A percentile compares a stretch with the other conserved stretches of the same genome.
These are phyloP conservation scores for Echinarachnius parma DNA, from an alignment of 53 echinoderm and acorn worm genomes.

Conservation along the genomic window DNA sequence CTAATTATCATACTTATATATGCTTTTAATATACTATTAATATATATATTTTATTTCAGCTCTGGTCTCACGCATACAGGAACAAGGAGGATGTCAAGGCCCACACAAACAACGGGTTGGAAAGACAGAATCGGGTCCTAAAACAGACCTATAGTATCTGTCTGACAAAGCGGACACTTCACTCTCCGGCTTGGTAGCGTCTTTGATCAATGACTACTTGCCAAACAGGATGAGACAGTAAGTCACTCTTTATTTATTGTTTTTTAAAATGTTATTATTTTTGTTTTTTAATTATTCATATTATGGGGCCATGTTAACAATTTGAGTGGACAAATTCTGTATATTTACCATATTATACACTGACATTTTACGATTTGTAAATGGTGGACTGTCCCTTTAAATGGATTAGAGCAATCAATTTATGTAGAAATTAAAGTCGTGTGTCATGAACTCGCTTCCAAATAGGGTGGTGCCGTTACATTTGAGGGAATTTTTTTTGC, in stretches of 20 bases:
- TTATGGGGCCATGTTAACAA: too few species aligned
- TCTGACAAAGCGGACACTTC: conserved; percentile 1
- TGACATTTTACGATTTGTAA: background rate
- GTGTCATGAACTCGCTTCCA: too few species aligned
- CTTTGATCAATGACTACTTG: conserved; percentile 6
- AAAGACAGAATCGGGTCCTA: conserved; percentile 12
- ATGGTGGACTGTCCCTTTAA: background rate
- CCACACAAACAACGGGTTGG: conserved; percentile 6
- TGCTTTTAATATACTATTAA: background rate
- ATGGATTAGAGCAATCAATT: too few species aligned
- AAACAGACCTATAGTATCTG: conserved; percentile 12
- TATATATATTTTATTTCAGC: background rate
- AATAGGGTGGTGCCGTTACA: too few species aligned
- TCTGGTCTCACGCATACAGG: conserved; percentile 6
- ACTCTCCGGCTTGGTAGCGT: background rate
- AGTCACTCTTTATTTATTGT: background rate
- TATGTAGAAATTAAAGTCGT: too few species aligned
- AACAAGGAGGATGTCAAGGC: background rate
- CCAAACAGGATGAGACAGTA: background rate
- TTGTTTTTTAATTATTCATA: too few species aligned
- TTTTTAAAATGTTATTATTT: too few species aligned
- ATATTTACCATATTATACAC: too few species aligned
- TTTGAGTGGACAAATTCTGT: too few species aligned
- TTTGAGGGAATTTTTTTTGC: too few species aligned
- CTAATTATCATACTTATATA: background rate